Base-by-base conservation (phyloP, 2,888 invertebrate genomes). In the Cactoblastis cactorum region DNA sequence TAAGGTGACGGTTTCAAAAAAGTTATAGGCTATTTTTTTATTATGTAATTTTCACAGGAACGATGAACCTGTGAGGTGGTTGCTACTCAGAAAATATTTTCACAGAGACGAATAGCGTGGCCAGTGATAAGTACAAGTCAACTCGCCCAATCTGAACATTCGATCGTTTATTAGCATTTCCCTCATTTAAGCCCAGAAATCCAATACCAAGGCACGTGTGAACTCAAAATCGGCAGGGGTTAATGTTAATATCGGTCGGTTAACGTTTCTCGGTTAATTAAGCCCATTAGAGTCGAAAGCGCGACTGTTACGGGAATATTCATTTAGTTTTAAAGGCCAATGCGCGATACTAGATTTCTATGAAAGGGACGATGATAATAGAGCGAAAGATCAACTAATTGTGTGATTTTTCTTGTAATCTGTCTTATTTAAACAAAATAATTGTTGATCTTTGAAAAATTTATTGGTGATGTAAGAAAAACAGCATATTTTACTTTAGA, bases 221-320 rank as follows among this genome's bases (percentile, higher is more conserved):
- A 47, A 47, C 46, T 47, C 19, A 47, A 47, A 45, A 35, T 45
- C 47, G 37, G 17, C 17, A n/a, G 15, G 49, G 38, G 24, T 48
- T 48, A 48, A 47, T 37, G 35, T 24, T 22, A 35, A 37, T 37
- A 37, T 17, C 15, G 37, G 17, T 32, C 17, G 33, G 38, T 48
- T 48, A 48, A 48, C 28, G 38, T 38, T 28, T 24, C 15, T 17
- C 28, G 18, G 45, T 14, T 22, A 41, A 41, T 43, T 43, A 43
- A 48, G 48, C 28, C 37, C 48, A 48, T 48, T 48, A 47, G 19
- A 12, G 15, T 47, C 33, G n/a, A 35, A 47, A 18, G 46, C 46
- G 11, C 46, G 34, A 15, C 46, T 24, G 47, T 37, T 35, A 35
- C 35, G 47, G 22, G 47, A 45, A 43, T 28, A 43, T 32, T 45